Base-by-base conservation (phyloP, 2,888 invertebrate genomes). In the Mesopsocus fuscifrons region DNA sequence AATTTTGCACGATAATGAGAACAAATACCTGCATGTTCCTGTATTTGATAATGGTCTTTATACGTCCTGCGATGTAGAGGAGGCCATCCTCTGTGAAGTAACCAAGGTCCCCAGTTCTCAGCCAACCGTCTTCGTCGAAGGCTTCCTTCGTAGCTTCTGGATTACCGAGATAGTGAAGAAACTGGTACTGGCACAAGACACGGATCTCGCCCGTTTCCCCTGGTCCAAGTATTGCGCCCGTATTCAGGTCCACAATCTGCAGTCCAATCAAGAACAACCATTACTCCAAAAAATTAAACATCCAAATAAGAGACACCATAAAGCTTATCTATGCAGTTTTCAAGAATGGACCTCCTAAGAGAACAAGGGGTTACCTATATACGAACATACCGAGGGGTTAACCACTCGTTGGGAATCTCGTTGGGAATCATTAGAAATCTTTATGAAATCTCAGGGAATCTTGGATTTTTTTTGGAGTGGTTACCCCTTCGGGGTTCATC, bases 11-110 rank as follows among this genome's bases (percentile, higher is more conserved):
- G n/a, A n/a, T n/a, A n/a, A n/a, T n/a, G n/a, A n/a, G n/a, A n/a
- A n/a, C n/a, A n/a, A n/a, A n/a, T 38, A 38, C 38, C 38, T 38
- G 38, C 3, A 18, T 16, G 20, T 20, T 20, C 11, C 21, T 17
- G 20, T 38, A 38, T 38, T 38, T 38, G 21, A 38, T 18, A 38
- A 38, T n/a, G 5, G 15, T n/a, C 21, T 38, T 38, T 5, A 38
- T 38, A 8, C 34, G 15, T 13, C 18, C 34, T 16, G 6, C 18
- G 8, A 34, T 9, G 15, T 9, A 34, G 18, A 34, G 8, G 16
- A 13, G 8, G 16, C 34, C 34, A 18, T 34, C 34, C 15, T 34
- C 8, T 9, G 6, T 16, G 6, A 16, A 34, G 8, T 13, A 13
- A 5, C 38, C 38, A 15, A 17, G 13, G 21, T 38, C 38, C 13